Percentiles rank a stretch among this genome's conserved stretches.
phyloP scores from a whole-genome alignment of 2,888 invertebrate genomes.

The Lamproptera curius region DNA sequence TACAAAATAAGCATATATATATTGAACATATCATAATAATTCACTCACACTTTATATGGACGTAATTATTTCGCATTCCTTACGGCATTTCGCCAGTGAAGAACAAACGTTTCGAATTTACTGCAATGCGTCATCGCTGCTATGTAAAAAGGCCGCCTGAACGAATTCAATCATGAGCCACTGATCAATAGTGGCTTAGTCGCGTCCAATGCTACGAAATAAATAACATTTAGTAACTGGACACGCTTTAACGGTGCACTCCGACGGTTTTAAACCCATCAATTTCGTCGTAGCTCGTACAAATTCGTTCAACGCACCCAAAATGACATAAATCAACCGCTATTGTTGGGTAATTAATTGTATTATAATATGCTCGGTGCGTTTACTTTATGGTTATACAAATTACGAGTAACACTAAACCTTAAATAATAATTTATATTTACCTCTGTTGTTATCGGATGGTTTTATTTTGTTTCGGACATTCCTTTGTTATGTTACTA shows the following conservation, averaged over 20 bases:
- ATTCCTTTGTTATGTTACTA: no score
- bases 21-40: no score
- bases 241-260: conserved; percentile 4
- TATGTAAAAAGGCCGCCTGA: no score
- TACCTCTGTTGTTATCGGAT: neutral
- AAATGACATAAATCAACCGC: conserved; percentile 6
- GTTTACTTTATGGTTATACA: conserved; percentile 6
- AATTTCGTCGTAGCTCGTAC: neutral
- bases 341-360: conserved; percentile 12
- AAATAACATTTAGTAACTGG: conserved; percentile 8
- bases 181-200: neutral
- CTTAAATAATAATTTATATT: no score
- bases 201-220: neutral
- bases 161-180: no score
- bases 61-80: no score
- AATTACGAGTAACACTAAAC: conserved; percentile 8
- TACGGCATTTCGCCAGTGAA: no score
- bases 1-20: no score
- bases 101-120: no score
- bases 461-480: no score
- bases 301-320: conserved; percentile 7
- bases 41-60: no score
- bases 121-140: no score
- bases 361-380: neutral
- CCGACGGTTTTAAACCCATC: conserved; percentile 5